Percentiles rank a stretch among this genome's conserved stretches.
Conservation (phyloP, 1,140 invertebrate species). For the Euwallacea fornicatus region DNA sequence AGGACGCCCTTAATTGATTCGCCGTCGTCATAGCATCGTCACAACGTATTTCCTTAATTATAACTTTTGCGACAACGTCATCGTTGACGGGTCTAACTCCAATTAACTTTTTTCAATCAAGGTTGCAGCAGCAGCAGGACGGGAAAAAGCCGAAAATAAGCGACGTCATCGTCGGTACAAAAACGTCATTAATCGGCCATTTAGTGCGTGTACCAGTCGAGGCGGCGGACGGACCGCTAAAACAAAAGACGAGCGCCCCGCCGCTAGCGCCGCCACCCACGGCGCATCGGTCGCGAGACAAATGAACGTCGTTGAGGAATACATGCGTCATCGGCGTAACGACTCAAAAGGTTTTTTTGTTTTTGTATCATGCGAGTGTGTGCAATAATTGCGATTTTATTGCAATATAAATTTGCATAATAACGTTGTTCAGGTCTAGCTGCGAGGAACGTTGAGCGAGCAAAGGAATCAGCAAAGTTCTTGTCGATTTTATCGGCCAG, state of each 20-base stretch:
- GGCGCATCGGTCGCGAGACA: slow-evolving; percentile 28
- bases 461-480: no score
- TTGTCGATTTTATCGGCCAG: no score
- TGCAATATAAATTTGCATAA: no score
- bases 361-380: no score
- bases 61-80: neutral
- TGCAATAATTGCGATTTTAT: no score
- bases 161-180: slow-evolving; percentile 34
- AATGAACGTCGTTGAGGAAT: slow-evolving; percentile 30
- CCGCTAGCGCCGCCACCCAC: slow-evolving; percentile 32
- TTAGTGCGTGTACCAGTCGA: slow-evolving; percentile 33
- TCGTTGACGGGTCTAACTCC: neutral
- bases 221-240: slow-evolving; percentile 31
- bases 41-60: neutral
- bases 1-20: slow-evolving; percentile 30
- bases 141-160: slow-evolving; percentile 16
- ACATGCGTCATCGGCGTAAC: slow-evolving; percentile 13
- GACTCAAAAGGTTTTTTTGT: neutral
- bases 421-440: no score
- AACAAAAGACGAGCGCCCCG: slow-evolving; percentile 35
- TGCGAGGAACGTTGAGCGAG: no score
- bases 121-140: no score
- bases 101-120: neutral
- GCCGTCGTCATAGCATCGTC: neutral
- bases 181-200: slow-evolving; percentile 37